Evolutionary conservation across 2,113 vertebrate genomes (phyloP).

Genomic region (Picathartes gymnocephalus): DNA sequence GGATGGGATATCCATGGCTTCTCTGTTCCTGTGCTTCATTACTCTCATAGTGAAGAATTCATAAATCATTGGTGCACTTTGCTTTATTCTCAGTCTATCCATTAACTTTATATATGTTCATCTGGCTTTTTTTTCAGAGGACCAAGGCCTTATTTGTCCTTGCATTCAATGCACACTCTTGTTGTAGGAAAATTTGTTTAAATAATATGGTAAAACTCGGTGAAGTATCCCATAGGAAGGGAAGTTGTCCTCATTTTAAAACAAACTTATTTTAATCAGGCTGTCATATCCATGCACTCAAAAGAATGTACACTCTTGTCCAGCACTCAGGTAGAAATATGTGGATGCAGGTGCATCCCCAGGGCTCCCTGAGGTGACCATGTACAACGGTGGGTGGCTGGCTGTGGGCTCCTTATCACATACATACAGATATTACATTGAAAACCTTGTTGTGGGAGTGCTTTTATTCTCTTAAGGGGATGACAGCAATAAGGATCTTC

Average conservation of each 20-base stretch:
- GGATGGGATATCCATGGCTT: no score
- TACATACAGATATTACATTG: neutral
- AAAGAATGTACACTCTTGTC: neutral
- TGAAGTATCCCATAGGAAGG: neutral
- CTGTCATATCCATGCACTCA: neutral
- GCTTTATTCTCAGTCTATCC: neutral
- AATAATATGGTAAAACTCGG: neutral
- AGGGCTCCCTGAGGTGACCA: neutral
- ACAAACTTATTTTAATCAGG: neutral
- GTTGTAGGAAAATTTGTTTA: neutral
- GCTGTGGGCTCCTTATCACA: neutral
- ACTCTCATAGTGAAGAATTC: neutral
- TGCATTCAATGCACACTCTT: neutral
- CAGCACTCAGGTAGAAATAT: neutral
- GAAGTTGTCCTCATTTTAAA: neutral
- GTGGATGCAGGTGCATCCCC: neutral
- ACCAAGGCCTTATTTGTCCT: neutral
- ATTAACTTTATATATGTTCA: neutral
- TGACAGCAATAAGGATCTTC: neutral
- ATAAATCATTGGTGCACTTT: neutral
- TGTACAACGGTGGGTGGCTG: neutral
- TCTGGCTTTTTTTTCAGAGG: neutral
- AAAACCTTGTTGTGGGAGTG: neutral
- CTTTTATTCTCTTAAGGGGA: neutral
- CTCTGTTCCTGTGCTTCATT: neutral